Conservation (phyloP, 2,888 invertebrate species). For the Lucinisca nassula region DNA sequence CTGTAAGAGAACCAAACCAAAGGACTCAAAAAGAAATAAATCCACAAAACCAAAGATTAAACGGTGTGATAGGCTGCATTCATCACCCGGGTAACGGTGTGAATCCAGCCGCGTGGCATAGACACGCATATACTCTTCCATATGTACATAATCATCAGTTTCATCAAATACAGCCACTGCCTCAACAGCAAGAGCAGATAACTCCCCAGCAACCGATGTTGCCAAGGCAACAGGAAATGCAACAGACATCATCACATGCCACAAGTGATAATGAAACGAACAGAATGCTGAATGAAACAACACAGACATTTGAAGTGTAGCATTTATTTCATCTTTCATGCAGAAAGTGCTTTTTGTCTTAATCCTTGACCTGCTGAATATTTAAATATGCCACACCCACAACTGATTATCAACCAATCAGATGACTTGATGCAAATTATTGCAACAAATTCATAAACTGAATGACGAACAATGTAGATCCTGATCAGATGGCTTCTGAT, state of each 20-base stretch:
- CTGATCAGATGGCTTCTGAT: too few relatives aligned
- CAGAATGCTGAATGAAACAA: neutral
- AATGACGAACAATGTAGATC: too few relatives aligned
- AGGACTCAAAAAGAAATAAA: constrained; percentile 48
- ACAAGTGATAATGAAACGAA: neutral
- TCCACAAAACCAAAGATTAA: constrained; percentile 61
- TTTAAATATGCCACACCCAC: too few relatives aligned
- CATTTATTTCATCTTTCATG: neutral
- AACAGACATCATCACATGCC: neutral
- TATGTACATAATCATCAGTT: constrained; percentile 56
- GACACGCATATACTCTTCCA: constrained; percentile 65
- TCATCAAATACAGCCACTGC: constrained; percentile 36
- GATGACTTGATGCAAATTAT: too few relatives aligned
- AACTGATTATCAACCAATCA: too few relatives aligned
- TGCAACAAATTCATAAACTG: too few relatives aligned
- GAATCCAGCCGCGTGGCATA: constrained; percentile 58
- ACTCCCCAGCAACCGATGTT: constrained; percentile 3
- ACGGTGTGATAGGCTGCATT: constrained; percentile 62
- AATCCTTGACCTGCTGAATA: too few relatives aligned
- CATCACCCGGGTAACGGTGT: constrained; percentile 56
- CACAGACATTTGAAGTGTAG: constrained; percentile 3
- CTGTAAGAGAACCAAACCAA: constrained; percentile 34
- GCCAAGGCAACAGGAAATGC: constrained; percentile 5
- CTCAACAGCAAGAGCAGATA: constrained; percentile 32
- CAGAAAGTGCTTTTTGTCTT: neutral